Conservation (phyloP, 2,888 invertebrate genomes). For the Drosophila paucipuncta region DNA sequence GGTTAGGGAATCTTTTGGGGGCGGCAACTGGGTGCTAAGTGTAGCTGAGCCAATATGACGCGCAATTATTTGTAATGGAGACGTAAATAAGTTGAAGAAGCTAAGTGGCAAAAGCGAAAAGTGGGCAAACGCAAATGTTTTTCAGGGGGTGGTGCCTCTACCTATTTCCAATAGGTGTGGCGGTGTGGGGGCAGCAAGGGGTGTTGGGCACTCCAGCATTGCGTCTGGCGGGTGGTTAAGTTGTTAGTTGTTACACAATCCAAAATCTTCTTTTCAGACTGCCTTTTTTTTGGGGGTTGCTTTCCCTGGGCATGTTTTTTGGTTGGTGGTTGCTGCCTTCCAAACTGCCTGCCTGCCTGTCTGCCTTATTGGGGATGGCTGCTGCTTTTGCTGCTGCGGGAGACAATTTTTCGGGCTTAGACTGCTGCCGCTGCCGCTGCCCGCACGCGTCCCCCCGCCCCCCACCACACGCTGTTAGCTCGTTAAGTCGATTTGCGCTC, state of each 20-base stretch:
- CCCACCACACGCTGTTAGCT: constrained; percentile 70
- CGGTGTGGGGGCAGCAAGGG: constrained; percentile 9
- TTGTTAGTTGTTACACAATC: constrained; percentile 78
- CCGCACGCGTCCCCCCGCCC: not conserved
- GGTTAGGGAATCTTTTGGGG: not conserved
- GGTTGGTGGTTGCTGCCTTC: constrained; percentile 46
- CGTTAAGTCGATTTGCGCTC: constrained; percentile 78
- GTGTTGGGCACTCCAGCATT: constrained; percentile 5
- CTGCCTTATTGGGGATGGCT: constrained; percentile 22
- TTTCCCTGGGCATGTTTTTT: constrained; percentile 21
- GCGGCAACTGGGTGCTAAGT: constrained; percentile 45
- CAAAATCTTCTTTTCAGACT: constrained; percentile 45
- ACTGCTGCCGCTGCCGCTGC: not conserved
- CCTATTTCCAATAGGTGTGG: not conserved
- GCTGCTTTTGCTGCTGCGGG: constrained; percentile 1
- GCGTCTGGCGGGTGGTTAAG: constrained; percentile 63
- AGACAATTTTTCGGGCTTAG: constrained; percentile 53
- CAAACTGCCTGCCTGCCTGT: constrained; percentile 11
- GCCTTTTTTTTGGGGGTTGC: constrained; percentile 59
- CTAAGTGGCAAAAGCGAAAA: constrained; percentile 78
- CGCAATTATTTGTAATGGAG: constrained; percentile 85
- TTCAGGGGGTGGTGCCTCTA: constrained; percentile 4
- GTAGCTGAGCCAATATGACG: constrained; percentile 83
- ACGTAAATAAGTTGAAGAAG: constrained; percentile 81
- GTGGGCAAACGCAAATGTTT: constrained; percentile 50